phyloP scores from a whole-genome alignment of 2,888 invertebrate genomes.

The Coleophora deauratella region DNA sequence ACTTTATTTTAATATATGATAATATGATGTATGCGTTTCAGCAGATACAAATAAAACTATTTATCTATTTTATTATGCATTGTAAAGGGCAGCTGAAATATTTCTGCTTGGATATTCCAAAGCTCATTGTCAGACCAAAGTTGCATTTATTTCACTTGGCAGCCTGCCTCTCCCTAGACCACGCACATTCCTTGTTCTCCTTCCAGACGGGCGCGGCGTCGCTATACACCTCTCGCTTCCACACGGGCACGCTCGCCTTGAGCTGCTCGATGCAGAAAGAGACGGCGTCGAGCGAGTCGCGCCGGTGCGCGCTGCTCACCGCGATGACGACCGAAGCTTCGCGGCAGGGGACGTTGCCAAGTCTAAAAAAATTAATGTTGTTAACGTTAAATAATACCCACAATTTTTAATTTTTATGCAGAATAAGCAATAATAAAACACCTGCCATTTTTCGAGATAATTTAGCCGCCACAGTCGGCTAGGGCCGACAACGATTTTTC shows the following conservation, averaged over 20 bases:
- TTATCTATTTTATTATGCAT: too few relatives aligned
- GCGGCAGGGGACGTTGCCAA: slow-evolving; percentile 87
- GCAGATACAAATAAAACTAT: too few relatives aligned
- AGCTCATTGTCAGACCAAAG: too few relatives aligned
- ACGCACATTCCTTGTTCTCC: slow-evolving; percentile 87
- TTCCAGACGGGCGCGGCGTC: slow-evolving; percentile 80
- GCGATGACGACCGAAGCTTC: slow-evolving; percentile 94
- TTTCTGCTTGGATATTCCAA: too few relatives aligned
- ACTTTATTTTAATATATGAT: too few relatives aligned
- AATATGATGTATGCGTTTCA: too few relatives aligned
- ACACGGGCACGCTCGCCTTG: slow-evolving; percentile 92
- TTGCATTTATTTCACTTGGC: too few relatives aligned
- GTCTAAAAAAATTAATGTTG: slow-evolving; percentile 73
- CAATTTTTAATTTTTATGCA: too few relatives aligned
- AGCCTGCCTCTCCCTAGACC: slow-evolving; percentile 66
- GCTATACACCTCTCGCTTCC: slow-evolving; percentile 95
- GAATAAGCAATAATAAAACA: not conserved
- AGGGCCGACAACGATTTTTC: not conserved
- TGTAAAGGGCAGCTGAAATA: too few relatives aligned
- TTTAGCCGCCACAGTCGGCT: not conserved
- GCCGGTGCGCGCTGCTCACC: slow-evolving; percentile 89
- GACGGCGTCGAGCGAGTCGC: slow-evolving; percentile 87
- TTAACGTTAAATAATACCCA: too few relatives aligned
- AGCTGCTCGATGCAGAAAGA: slow-evolving; percentile 87
- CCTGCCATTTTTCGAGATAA: not conserved